These are phyloP conservation scores for Rotaria socialis DNA, from an alignment of 2,888 invertebrate genomes.

Conservation along the genomic window DNA sequence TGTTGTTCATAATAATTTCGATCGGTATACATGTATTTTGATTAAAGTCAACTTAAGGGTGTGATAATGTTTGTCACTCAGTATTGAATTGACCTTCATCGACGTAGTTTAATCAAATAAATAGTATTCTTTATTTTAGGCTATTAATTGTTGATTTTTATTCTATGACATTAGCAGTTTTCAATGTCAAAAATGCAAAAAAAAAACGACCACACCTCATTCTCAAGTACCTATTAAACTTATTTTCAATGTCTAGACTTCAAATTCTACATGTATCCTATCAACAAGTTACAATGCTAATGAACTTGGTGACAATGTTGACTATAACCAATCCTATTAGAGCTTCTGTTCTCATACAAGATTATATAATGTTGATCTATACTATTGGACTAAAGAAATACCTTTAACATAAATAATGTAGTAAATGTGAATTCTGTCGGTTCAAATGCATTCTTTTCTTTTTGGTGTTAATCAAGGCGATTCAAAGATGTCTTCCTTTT, in stretches of 20 bases:
- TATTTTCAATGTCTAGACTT: background rate
- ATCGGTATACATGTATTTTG: background rate
- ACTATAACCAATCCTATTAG: background rate
- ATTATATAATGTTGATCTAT: background rate
- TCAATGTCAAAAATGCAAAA: background rate
- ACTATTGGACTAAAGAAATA: background rate
- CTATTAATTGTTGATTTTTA: background rate
- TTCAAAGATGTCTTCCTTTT: background rate
- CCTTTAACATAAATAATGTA: background rate
- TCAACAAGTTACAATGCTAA: background rate
- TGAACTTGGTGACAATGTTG: background rate
- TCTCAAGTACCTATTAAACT: background rate
- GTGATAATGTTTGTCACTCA: background rate
- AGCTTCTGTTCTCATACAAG: background rate
- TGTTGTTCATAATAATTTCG: background rate
- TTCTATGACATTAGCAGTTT: background rate
- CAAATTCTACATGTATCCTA: background rate
- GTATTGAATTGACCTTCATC: background rate
- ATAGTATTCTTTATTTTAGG: background rate
- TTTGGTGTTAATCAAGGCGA: background rate
- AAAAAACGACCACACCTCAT: background rate
- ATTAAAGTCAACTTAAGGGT: background rate
- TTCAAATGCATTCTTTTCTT: background rate
- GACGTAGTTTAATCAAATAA: background rate
- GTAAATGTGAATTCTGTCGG: background rate